phyloP scores from a whole-genome alignment of 1,140 invertebrate species.

The Neelides sp. region DNA sequence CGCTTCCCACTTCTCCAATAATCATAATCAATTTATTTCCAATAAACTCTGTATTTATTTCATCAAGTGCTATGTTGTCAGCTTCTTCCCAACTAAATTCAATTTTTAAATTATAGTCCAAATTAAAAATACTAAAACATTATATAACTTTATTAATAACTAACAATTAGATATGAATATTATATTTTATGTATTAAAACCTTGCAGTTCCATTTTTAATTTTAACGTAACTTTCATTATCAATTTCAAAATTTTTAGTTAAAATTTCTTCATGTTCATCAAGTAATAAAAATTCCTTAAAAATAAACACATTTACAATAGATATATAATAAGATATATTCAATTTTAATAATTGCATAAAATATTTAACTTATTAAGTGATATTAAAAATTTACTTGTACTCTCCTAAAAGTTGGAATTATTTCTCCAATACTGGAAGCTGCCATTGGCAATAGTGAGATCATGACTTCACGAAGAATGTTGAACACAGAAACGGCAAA shows the following conservation, averaged over 20 bases:
- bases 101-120: not conserved
- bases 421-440: constrained; percentile 15
- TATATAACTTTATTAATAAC: no score
- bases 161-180: not conserved
- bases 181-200: not conserved
- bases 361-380: constrained; percentile 15
- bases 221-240: constrained; percentile 1
- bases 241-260: no score
- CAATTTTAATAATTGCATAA: not conserved
- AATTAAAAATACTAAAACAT: not conserved
- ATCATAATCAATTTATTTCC: constrained; percentile 41
- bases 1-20: constrained; percentile 58
- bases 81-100: constrained; percentile 13
- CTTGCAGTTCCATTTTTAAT: not conserved
- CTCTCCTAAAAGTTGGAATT: constrained; percentile 4
- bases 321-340: not conserved
- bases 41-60: constrained; percentile 33
- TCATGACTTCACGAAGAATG: not conserved
- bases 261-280: no score
- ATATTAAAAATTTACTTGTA: constrained; percentile 16
- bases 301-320: not conserved
- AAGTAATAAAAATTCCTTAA: no score
- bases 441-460: constrained; percentile 11
- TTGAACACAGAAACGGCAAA: constrained; percentile 14
- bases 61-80: constrained; percentile 27